phyloP scores from a whole-genome alignment of 2,113 vertebrate genomes.

The Paedocypris sp. region DNA sequence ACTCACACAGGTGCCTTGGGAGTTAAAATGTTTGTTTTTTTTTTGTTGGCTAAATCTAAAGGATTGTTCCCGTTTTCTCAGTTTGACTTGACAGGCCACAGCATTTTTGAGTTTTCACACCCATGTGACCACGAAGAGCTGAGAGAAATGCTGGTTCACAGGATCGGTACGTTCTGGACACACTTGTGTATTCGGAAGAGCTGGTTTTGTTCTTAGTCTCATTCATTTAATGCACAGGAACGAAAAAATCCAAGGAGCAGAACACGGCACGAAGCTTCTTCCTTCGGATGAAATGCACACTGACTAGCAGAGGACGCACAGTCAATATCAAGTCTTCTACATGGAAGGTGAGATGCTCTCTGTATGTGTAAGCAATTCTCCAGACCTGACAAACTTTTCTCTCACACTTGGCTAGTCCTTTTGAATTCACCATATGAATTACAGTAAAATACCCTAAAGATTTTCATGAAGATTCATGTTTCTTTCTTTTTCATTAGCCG shows the following conservation, averaged over 20 bases:
- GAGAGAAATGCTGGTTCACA: constrained; percentile 92
- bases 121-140: constrained; percentile 97
- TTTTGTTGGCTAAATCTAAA: not conserved
- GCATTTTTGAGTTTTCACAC: constrained; percentile 93
- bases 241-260: constrained; percentile 86
- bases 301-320: constrained; percentile 91
- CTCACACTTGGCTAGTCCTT: not conserved
- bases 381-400: not conserved
- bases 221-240: constrained; percentile 55
- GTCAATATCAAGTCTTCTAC: constrained; percentile 97
- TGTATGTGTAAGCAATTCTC: too few relatives aligned
- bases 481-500: too few relatives aligned
- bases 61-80: constrained; percentile 45
- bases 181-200: too few relatives aligned
- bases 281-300: constrained; percentile 94
- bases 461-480: too few relatives aligned
- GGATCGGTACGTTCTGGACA: constrained; percentile 79
- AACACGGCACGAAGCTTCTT: constrained; percentile 91
- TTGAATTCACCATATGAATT: not conserved
- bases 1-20: constrained; percentile 84
- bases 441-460: too few relatives aligned
- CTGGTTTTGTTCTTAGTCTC: not conserved
- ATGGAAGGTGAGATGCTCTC: constrained; percentile 74
- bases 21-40: not conserved
- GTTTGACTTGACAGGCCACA: constrained; percentile 97